phyloP scores from a whole-genome alignment of 2,888 invertebrate genomes.

The Drosophila conformis region DNA sequence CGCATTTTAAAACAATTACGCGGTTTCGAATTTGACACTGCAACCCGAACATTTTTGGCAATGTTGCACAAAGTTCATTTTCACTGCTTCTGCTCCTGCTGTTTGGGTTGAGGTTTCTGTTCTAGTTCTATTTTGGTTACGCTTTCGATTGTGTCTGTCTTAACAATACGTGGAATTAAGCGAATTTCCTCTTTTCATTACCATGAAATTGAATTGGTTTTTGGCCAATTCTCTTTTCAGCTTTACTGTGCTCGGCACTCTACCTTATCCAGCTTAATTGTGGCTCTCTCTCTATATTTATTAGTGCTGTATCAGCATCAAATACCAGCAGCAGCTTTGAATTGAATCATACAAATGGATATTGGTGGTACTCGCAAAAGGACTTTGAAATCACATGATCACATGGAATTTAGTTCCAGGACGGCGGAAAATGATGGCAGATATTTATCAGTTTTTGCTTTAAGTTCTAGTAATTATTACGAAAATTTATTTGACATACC shows the following conservation, averaged over 20 bases:
- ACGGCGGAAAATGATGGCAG: not conserved
- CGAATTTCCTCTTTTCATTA: constrained; percentile 77
- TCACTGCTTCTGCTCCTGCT: constrained; percentile 3
- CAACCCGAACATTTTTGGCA: constrained; percentile 24
- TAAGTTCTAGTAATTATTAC: not conserved
- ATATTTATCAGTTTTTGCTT: not conserved
- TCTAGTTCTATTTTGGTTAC: constrained; percentile 35
- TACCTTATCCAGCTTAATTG: not conserved
- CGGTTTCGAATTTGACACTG: constrained; percentile 74
- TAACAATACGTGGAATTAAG: constrained; percentile 74
- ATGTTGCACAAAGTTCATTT: constrained; percentile 32
- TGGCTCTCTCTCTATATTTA: constrained; percentile 12
- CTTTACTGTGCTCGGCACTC: not conserved
- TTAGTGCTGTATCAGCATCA: constrained; percentile 18
- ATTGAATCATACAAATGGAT: constrained; percentile 36
- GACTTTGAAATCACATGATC: not conserved
- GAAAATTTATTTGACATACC: not conserved
- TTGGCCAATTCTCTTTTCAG: constrained; percentile 20
- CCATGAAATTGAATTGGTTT: constrained; percentile 71
- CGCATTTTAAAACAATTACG: constrained; percentile 78
- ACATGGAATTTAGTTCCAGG: not conserved
- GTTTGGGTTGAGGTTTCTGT: constrained; percentile 4
- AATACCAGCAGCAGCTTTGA: constrained; percentile 15
- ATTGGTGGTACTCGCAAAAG: constrained; percentile 13
- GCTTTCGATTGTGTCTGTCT: constrained; percentile 52